These are phyloP conservation scores for Leptinotarsa texana DNA, from an alignment of 1,140 invertebrate species.

Conservation along the genomic window DNA sequence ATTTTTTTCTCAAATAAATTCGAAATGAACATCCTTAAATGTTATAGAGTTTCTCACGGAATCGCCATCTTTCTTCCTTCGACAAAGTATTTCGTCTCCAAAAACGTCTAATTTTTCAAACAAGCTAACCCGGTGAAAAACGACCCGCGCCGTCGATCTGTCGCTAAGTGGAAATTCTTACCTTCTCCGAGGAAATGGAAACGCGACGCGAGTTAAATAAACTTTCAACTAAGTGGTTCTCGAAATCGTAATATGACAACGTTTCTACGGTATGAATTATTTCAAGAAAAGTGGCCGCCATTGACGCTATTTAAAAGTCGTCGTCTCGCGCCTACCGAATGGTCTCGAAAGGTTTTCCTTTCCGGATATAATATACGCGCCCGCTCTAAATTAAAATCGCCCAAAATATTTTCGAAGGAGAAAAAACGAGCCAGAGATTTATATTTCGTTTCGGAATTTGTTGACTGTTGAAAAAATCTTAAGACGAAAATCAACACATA, in stretches of 20 bases:
- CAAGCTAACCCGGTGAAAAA: no score
- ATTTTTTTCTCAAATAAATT: no score
- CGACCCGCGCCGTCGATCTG: not conserved
- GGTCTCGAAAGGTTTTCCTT: not conserved
- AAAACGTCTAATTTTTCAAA: no score
- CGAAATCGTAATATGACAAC: slow-evolving; percentile 1
- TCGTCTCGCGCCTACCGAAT: not conserved
- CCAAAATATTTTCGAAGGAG: not conserved
- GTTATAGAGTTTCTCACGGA: no score
- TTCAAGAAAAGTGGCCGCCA: not conserved
- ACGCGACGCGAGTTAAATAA: not conserved
- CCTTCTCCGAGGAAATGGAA: not conserved
- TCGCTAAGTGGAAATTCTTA: slow-evolving; percentile 1
- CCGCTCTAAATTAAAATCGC: not conserved
- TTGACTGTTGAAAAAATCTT: not conserved
- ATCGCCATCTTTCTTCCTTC: no score
- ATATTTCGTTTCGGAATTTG: not conserved
- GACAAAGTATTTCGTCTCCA: no score
- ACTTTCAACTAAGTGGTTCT: slow-evolving; percentile 12
- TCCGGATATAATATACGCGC: not conserved
- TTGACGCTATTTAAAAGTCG: slow-evolving; percentile 8
- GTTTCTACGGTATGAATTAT: not conserved
- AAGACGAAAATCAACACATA: not conserved
- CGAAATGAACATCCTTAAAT: no score
- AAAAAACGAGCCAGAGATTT: not conserved